phyloP scores from a whole-genome alignment of 64 coral and sea anemone species.

The Montipora efflorescens region DNA sequence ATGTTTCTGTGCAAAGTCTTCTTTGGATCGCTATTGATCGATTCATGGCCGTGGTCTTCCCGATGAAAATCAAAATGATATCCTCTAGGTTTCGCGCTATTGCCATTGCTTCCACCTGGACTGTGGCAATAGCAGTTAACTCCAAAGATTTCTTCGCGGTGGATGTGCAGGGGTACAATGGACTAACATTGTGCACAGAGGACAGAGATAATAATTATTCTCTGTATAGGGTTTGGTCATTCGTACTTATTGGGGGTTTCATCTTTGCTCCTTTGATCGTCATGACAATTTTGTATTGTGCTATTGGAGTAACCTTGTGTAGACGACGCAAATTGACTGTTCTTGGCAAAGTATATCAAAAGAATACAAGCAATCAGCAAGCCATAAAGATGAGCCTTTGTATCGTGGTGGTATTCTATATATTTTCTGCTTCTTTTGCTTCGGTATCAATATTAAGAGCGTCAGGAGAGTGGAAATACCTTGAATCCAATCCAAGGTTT shows the following conservation, averaged over 20 bases:
- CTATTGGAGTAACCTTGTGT: background rate
- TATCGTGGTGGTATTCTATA: background rate
- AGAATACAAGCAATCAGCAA: background rate
- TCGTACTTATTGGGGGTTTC: background rate
- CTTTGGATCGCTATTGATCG: slow-evolving; percentile 46
- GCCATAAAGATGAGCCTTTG: background rate
- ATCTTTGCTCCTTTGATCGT: background rate
- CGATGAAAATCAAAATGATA: background rate
- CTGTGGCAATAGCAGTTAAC: background rate
- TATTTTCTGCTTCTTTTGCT: background rate
- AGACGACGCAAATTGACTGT: background rate
- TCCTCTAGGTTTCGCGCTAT: background rate
- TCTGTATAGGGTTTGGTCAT: background rate
- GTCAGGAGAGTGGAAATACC: too few relatives aligned
- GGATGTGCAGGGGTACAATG: background rate
- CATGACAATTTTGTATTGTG: background rate
- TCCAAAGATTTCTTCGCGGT: slow-evolving; percentile 15
- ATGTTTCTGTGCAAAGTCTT: slow-evolving; percentile 37
- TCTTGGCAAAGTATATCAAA: background rate
- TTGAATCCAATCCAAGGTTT: background rate
- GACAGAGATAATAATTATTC: background rate
- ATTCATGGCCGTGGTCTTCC: slow-evolving; percentile 39
- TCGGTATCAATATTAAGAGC: background rate
- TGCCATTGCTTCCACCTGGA: slow-evolving; percentile 5
- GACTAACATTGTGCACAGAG: too few relatives aligned